A percentile compares a stretch with the other conserved stretches of the same genome.
Conservation (phyloP, 2,888 invertebrate species). For the Polietes domitor region DNA sequence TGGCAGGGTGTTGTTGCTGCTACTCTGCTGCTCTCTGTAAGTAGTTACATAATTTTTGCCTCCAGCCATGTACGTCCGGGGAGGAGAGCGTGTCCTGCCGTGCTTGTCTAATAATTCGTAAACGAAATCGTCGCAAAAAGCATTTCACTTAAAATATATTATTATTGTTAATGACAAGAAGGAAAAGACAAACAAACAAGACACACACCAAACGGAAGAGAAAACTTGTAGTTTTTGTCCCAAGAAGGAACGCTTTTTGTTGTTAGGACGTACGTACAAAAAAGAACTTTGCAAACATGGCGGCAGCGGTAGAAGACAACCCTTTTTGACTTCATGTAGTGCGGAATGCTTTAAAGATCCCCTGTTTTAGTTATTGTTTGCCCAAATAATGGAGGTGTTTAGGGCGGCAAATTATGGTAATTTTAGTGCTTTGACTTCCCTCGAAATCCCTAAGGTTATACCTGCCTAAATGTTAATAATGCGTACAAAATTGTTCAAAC, state of each 20-base stretch:
- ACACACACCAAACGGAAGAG: background rate
- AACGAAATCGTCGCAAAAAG: conserved; percentile 17
- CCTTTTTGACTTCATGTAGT: too few species aligned
- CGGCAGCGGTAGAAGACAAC: too few species aligned
- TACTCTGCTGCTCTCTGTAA: background rate
- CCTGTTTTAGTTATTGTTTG: too few species aligned
- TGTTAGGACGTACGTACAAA: background rate
- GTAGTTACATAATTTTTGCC: conserved; percentile 1
- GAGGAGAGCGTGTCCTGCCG: background rate
- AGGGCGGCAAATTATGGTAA: too few species aligned
- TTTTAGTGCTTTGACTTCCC: too few species aligned
- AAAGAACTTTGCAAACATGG: too few species aligned
- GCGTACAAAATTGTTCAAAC: too few species aligned
- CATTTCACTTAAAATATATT: conserved; percentile 18
- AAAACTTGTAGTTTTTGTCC: background rate
- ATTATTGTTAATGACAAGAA: conserved; percentile 28
- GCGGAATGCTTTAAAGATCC: too few species aligned
- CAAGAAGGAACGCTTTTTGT: background rate
- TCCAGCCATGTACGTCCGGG: background rate
- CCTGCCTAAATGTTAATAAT: too few species aligned
- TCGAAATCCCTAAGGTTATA: too few species aligned
- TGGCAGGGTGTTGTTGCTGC: background rate
- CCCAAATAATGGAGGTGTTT: too few species aligned
- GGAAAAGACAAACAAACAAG: background rate
- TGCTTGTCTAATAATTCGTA: conserved; percentile 20